Evolutionary conservation across 2,797 vertebrate genomes (phyloP).

Genomic region (Scleropages formosus): DNA sequence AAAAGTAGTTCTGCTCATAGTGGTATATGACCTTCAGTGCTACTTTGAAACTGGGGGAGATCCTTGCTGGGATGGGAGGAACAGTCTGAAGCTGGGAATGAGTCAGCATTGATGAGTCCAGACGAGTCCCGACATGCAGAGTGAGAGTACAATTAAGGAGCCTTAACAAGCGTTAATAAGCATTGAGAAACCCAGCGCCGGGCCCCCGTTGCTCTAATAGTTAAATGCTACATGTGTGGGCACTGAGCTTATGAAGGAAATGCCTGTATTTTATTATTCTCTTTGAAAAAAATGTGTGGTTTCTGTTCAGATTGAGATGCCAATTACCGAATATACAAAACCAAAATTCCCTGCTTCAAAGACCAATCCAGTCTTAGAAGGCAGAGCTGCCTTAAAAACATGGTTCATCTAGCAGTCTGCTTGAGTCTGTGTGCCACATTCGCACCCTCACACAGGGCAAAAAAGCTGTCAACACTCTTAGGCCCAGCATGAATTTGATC

Average conservation of each 20-base stretch:
- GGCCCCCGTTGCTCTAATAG: slow-evolving; percentile 25
- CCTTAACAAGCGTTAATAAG: slow-evolving; percentile 37
- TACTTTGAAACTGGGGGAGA: background rate
- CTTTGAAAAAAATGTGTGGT: background rate
- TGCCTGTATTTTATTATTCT: slow-evolving; percentile 34
- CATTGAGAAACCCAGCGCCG: slow-evolving; percentile 9
- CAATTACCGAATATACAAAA: background rate
- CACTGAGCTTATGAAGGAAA: slow-evolving; percentile 33
- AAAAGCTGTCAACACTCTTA: too few relatives aligned
- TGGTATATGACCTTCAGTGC: background rate
- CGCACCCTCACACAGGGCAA: too few relatives aligned
- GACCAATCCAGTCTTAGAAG: background rate
- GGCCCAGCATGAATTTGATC: too few relatives aligned
- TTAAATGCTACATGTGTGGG: slow-evolving; percentile 26
- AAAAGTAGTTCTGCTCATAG: too few relatives aligned
- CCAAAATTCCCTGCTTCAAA: background rate
- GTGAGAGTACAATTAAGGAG: slow-evolving; percentile 35
- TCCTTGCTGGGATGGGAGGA: background rate
- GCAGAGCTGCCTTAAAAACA: too few relatives aligned
- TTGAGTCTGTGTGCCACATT: too few relatives aligned
- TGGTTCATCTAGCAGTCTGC: too few relatives aligned
- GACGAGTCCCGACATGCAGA: slow-evolving; percentile 17
- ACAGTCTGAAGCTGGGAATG: background rate
- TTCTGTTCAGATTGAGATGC: background rate
- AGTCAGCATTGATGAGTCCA: background rate